Evolutionary conservation across 1,140 invertebrate genomes (phyloP).

Genomic region (Drosophila miranda): DNA sequence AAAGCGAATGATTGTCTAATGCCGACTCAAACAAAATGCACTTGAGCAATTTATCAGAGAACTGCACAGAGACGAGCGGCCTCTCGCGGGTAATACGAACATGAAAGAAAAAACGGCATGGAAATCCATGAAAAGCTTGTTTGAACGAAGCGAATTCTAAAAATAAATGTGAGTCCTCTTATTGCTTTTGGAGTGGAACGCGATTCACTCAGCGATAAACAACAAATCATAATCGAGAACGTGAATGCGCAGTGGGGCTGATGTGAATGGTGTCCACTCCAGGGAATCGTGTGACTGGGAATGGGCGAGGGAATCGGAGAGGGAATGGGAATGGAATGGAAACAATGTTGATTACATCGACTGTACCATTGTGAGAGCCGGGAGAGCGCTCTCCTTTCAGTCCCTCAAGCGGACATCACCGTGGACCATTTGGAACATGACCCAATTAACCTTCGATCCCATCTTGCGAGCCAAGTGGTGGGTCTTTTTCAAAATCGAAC

Average conservation of each 20-base stretch:
- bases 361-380: no score
- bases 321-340: no score
- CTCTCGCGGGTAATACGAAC: slow-evolving; percentile 7
- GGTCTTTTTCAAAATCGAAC: no score
- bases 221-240: slow-evolving; percentile 6
- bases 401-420: no score
- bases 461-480: no score
- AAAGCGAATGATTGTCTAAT: slow-evolving; percentile 1
- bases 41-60: slow-evolving; percentile 19
- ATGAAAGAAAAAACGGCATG: slow-evolving; percentile 1
- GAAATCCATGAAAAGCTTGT: slow-evolving; percentile 4
- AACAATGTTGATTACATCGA: no score
- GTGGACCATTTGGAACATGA: no score
- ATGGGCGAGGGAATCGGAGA: no score
- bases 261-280: no score
- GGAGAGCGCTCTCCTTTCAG: no score
- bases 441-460: no score
- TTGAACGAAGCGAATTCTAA: slow-evolving; percentile 29
- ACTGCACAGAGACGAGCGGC: neutral
- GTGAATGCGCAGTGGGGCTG: neutral
- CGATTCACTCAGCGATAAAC: slow-evolving; percentile 34
- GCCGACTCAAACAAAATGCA: neutral
- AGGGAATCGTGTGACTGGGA: no score
- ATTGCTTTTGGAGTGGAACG: slow-evolving; percentile 1
- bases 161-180: slow-evolving; percentile 16